Conservation (phyloP, 2,113 vertebrate genomes). For the Notiomystis cincta region DNA sequence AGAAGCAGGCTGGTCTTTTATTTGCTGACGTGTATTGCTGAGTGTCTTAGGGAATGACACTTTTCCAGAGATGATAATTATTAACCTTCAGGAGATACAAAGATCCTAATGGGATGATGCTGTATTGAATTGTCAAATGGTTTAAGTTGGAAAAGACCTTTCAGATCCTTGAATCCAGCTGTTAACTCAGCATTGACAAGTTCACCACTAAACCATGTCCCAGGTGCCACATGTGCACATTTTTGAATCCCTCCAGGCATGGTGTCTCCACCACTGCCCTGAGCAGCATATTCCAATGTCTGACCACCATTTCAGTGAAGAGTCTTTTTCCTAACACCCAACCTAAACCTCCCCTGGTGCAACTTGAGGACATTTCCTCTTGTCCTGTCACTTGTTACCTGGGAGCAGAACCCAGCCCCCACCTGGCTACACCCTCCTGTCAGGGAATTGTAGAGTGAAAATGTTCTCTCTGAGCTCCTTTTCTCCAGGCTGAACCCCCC, state of each 20-base stretch:
- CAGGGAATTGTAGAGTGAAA: fast-evolving
- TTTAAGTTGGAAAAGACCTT: background rate
- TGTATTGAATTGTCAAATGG: background rate
- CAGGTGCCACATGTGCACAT: fast-evolving
- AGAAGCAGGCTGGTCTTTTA: background rate
- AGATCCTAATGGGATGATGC: background rate
- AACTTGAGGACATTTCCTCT: background rate
- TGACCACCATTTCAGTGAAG: background rate
- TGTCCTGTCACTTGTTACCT: background rate
- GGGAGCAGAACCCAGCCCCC: background rate
- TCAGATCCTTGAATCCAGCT: background rate
- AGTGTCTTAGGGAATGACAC: background rate
- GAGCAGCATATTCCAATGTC: background rate
- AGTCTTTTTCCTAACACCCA: background rate
- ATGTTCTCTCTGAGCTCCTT: background rate
- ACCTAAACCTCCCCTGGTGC: background rate
- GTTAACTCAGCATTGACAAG: background rate
- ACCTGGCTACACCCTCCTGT: background rate
- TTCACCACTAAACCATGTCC: background rate
- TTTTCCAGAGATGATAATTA: background rate
- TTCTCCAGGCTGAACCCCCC: background rate
- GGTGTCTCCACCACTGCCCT: background rate
- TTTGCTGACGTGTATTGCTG: background rate
- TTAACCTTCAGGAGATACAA: background rate
- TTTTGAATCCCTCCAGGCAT: background rate